These are phyloP conservation scores for Papilio protenor DNA, from an alignment of 2,888 invertebrate genomes.

Conservation along the genomic window DNA sequence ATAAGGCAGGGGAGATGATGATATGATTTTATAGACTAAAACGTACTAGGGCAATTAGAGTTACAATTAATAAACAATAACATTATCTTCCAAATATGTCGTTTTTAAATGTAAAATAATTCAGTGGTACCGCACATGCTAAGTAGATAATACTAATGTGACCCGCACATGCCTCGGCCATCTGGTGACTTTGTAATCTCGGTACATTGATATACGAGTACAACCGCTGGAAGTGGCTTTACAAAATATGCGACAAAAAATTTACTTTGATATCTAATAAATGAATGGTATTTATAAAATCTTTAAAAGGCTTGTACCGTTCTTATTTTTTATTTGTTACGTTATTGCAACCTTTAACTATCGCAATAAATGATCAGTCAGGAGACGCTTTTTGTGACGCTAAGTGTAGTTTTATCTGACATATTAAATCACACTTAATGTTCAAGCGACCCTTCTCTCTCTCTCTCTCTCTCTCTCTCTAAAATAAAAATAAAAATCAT, in stretches of 20 bases:
- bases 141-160: constrained; percentile 52
- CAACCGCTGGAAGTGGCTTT: constrained; percentile 48
- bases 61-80: neutral
- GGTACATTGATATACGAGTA: constrained; percentile 44
- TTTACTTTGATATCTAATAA: neutral
- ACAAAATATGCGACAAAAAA: constrained; percentile 21
- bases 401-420: too few species aligned
- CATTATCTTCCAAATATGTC: neutral
- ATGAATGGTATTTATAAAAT: neutral
- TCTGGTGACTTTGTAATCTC: constrained; percentile 53
- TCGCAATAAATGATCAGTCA: too few species aligned
- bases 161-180: constrained; percentile 58
- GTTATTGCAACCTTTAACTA: too few species aligned
- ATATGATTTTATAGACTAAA: too few species aligned
- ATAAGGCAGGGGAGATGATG: too few species aligned
- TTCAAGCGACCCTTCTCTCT: too few species aligned
- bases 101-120: constrained; percentile 35
- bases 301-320: neutral
- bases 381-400: too few species aligned
- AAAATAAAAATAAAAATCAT: too few species aligned
- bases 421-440: too few species aligned
- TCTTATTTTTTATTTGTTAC: too few species aligned
- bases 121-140: constrained; percentile 39
- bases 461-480: too few species aligned
- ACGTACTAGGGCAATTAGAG: too few species aligned